Percentiles rank a stretch among this genome's conserved stretches.
Conservation (phyloP, 2,888 invertebrate species). For the Erpobdella octoculata region DNA sequence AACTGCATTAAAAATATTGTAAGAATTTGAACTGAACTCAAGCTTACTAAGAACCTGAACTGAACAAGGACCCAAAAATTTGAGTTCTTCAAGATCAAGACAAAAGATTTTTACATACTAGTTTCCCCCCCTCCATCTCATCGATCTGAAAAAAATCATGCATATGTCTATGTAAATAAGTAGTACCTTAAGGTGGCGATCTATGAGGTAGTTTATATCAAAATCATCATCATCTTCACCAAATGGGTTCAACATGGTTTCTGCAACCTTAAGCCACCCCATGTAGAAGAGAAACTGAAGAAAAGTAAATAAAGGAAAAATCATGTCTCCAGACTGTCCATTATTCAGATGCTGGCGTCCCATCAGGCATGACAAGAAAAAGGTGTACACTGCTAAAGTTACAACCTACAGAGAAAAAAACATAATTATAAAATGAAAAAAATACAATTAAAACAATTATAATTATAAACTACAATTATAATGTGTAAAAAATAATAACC, state of each 20-base stretch:
- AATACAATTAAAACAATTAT: no score
- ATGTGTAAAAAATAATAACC: no score
- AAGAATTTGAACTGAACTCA: no score
- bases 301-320: conserved; percentile 21
- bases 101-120: no score
- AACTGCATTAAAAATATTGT: no score
- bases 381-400: conserved; percentile 78
- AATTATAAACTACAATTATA: no score
- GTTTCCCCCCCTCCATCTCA: no score
- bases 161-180: neutral
- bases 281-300: conserved; percentile 29
- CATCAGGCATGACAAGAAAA: conserved; percentile 77
- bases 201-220: conserved; percentile 47
- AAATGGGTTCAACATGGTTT: conserved; percentile 52
- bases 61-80: no score
- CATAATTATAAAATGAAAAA: no score
- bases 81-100: neutral
- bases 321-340: conserved; percentile 57
- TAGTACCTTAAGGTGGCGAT: conserved; percentile 38
- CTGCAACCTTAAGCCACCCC: conserved; percentile 44
- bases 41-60: no score
- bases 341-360: conserved; percentile 45
- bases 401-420: conserved; percentile 66
- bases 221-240: conserved; percentile 50
- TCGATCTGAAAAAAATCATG: neutral